Conservation (phyloP, 2,113 vertebrate species). For the Callopanchax toddi region DNA sequence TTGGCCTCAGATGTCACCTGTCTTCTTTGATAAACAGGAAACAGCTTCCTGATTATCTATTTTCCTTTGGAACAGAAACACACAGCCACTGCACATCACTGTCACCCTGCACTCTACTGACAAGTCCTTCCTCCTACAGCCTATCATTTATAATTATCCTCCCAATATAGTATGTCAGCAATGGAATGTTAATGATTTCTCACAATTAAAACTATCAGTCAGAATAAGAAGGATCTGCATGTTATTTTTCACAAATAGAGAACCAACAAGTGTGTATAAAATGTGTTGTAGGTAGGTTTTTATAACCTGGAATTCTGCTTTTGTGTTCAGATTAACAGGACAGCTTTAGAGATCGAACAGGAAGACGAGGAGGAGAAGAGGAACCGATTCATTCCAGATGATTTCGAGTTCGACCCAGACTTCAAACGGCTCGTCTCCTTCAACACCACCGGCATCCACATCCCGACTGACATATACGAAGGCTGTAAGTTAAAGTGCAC, state of each 20-base stretch:
- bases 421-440: conserved; percentile 88
- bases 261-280: background rate
- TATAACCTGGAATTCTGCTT: background rate
- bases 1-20: conserved; percentile 50
- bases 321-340: conserved; percentile 80
- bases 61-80: conserved; percentile 47
- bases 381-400: conserved; percentile 83
- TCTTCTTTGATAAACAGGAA: conserved; percentile 56
- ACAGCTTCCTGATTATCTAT: conserved; percentile 44
- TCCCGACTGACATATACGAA: conserved; percentile 94
- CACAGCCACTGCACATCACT: conserved; percentile 44
- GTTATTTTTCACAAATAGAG: background rate
- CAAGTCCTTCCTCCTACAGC: conserved; percentile 33
- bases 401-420: conserved; percentile 85
- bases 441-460: conserved; percentile 91
- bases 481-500: conserved; percentile 87
- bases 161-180: background rate
- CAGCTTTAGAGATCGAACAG: conserved; percentile 26
- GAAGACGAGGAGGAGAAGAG: conserved; percentile 63
- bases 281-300: too few relatives aligned
- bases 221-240: background rate
- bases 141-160: conserved; percentile 7
- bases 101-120: conserved; percentile 62
- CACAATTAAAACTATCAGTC: background rate
- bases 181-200: too few relatives aligned